Evolutionary conservation across 2,888 invertebrate genomes (phyloP).

Genomic region (Ochropleura plecta): DNA sequence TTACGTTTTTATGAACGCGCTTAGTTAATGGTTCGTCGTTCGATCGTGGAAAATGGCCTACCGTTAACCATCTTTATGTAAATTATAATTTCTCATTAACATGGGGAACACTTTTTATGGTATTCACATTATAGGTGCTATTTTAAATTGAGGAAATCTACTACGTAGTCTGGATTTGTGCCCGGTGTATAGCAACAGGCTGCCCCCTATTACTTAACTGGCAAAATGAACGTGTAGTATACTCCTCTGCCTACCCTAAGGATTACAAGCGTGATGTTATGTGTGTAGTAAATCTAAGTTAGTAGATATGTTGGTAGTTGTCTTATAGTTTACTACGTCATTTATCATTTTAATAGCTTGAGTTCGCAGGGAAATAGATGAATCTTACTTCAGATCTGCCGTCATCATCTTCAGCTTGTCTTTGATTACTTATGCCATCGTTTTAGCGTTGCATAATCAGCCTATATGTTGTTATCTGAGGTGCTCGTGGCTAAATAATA

Average conservation of each 20-base stretch:
- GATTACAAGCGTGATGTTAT: no score
- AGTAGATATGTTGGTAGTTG: not conserved
- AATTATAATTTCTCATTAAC: slow-evolving; percentile 15
- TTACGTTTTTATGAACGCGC: slow-evolving; percentile 12
- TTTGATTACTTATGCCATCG: not conserved
- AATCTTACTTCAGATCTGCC: not conserved
- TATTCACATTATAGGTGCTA: not conserved
- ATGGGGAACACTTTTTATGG: not conserved
- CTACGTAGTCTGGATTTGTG: no score
- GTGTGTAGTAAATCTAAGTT: not conserved
- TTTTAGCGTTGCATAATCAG: not conserved
- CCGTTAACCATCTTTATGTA: slow-evolving; percentile 11
- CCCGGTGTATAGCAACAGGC: no score
- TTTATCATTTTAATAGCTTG: not conserved
- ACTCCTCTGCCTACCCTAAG: no score
- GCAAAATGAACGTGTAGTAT: no score
- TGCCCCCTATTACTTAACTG: no score
- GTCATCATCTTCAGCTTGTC: not conserved
- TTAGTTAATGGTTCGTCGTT: slow-evolving; percentile 1
- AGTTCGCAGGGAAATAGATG: not conserved
- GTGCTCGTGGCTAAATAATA: no score
- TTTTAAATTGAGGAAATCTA: not conserved
- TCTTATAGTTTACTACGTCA: not conserved
- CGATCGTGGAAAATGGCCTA: slow-evolving; percentile 29
- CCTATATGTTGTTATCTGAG: not conserved